A percentile compares a stretch with the other conserved stretches of the same genome.
Evolutionary conservation across 53 echinoderm and acorn worm genomes (phyloP).

Genomic region (Apostichopus leukothele): DNA sequence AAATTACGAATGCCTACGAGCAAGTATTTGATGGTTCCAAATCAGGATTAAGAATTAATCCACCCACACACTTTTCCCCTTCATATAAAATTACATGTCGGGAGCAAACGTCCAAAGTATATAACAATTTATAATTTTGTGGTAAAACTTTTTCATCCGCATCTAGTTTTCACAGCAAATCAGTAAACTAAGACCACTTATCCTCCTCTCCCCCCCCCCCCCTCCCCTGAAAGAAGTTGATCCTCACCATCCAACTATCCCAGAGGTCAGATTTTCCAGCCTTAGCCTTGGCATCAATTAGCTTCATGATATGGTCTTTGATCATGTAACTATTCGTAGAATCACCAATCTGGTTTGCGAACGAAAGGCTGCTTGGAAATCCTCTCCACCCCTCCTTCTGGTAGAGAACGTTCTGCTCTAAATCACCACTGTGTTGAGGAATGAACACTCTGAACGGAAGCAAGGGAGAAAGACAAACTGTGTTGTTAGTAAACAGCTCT

Average conservation of each 20-base stretch:
- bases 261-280: constrained; percentile 49
- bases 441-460: constrained; percentile 61
- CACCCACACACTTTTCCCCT: no score
- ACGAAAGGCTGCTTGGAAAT: constrained; percentile 62
- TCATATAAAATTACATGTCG: no score
- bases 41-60: no score
- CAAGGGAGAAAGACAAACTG: neutral
- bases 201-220: no score
- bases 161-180: no score
- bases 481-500: neutral
- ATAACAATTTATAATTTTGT: no score
- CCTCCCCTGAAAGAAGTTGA: no score
- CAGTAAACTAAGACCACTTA: no score
- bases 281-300: constrained; percentile 57
- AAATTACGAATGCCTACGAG: neutral
- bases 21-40: no score
- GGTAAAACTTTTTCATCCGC: no score
- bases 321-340: constrained; percentile 49
- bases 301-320: constrained; percentile 33
- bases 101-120: no score
- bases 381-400: constrained; percentile 63
- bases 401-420: constrained; percentile 49
- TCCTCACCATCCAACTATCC: constrained; percentile 81
- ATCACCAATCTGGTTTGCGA: constrained; percentile 56
- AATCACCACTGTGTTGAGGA: constrained; percentile 53